Evolutionary conservation across 1,140 invertebrate genomes (phyloP).

Genomic region (Conus ventricosus): DNA sequence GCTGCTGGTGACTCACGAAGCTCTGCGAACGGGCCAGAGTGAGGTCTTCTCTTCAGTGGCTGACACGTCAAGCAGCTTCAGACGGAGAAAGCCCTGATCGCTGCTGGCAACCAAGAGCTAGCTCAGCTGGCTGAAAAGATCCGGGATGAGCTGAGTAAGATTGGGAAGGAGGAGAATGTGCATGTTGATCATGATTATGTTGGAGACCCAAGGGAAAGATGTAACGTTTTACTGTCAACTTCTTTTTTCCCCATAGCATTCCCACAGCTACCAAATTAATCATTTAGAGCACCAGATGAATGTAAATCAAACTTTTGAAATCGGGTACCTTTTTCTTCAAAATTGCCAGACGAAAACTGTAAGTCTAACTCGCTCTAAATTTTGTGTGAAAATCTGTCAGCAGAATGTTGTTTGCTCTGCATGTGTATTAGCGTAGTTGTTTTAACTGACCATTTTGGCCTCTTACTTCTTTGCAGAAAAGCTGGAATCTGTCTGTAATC

Average conservation of each 20-base stretch:
- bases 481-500: too few species aligned
- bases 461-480: too few species aligned
- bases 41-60: constrained; percentile 76
- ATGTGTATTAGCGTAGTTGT: too few species aligned
- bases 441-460: too few species aligned
- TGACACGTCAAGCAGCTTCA: constrained; percentile 77
- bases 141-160: constrained; percentile 78
- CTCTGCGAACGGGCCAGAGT: constrained; percentile 77
- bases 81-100: constrained; percentile 80
- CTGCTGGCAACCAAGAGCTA: constrained; percentile 78
- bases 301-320: too few species aligned
- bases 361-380: too few species aligned
- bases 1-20: constrained; percentile 78
- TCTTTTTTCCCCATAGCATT: neutral
- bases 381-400: too few species aligned
- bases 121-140: constrained; percentile 78
- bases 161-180: neutral
- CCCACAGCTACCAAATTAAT: too few species aligned
- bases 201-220: neutral
- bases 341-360: too few species aligned
- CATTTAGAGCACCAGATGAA: too few species aligned
- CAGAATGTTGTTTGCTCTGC: too few species aligned
- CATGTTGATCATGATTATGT: neutral
- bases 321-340: too few species aligned
- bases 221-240: neutral